Percentiles rank a stretch among this genome's conserved stretches.
Conservation (phyloP, 2,113 vertebrate genomes). For the Syngnathus floridae region DNA sequence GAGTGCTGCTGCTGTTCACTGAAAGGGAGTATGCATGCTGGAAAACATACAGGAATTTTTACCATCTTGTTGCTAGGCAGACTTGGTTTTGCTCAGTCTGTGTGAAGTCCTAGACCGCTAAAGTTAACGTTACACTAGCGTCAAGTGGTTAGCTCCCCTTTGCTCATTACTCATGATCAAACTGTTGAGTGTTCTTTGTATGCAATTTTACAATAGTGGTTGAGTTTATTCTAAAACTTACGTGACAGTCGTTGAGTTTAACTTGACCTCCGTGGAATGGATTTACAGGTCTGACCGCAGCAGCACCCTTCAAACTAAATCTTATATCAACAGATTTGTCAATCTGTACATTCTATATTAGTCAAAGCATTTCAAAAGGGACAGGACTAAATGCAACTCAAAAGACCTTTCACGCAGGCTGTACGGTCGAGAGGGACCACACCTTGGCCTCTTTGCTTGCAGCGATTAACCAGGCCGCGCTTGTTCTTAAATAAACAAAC, state of each 20-base stretch:
- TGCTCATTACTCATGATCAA: not conserved
- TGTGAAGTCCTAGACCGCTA: not conserved
- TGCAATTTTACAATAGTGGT: not conserved
- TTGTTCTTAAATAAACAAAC: constrained; percentile 42
- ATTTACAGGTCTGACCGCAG: constrained; percentile 31
- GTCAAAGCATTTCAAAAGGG: constrained; percentile 29
- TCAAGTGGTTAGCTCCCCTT: too few species aligned
- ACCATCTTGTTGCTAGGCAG: too few species aligned
- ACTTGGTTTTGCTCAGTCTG: not conserved
- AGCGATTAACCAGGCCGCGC: constrained; percentile 13
- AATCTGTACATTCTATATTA: constrained; percentile 27
- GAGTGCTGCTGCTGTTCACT: too few species aligned
- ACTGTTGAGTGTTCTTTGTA: not conserved
- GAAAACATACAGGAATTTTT: too few species aligned
- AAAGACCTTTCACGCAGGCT: constrained; percentile 22
- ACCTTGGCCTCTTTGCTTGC: constrained; percentile 6
- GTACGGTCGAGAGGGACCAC: not conserved
- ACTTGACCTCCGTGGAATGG: constrained; percentile 26
- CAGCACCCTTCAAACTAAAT: constrained; percentile 17
- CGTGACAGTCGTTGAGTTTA: not conserved
- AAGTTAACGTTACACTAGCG: not conserved
- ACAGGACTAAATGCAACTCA: constrained; percentile 33
- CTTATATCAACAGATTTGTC: constrained; percentile 18
- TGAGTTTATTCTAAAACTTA: not conserved
- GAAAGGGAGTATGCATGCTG: too few species aligned